Evolutionary conservation across 2,888 invertebrate species (phyloP).

Genomic region (Drosophila vallismaia): DNA sequence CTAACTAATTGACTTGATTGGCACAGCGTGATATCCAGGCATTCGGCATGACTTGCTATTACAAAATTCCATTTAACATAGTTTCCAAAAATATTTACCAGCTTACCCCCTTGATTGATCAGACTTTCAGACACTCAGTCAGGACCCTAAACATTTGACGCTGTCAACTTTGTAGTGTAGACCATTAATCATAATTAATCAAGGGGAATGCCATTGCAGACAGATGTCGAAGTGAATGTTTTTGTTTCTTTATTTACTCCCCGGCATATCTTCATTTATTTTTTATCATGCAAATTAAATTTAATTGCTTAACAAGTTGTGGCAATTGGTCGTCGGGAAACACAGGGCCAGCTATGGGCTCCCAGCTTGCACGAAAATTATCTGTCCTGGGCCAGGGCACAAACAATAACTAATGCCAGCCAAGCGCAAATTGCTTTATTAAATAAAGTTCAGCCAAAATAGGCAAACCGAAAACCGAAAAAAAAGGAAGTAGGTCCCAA

Average conservation of each 20-base stretch:
- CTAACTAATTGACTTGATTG: conserved; percentile 79
- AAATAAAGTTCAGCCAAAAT: conserved; percentile 76
- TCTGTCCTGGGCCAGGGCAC: conserved; percentile 55
- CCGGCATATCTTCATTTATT: conserved; percentile 57
- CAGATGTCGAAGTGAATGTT: conserved; percentile 11
- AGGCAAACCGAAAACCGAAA: conserved; percentile 58
- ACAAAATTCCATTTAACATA: background rate
- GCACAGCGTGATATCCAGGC: conserved; percentile 55
- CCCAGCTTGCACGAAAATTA: conserved; percentile 55
- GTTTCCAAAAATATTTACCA: conserved; percentile 7
- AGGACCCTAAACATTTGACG: conserved; percentile 1
- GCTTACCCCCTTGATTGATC: conserved; percentile 37
- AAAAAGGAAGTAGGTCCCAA: conserved; percentile 52
- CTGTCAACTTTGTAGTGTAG: conserved; percentile 45
- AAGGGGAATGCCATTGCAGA: conserved; percentile 36
- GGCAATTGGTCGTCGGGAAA: conserved; percentile 51
- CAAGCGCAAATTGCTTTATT: conserved; percentile 81
- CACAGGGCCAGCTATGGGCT: background rate
- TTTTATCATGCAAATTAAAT: conserved; percentile 78
- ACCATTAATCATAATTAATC: conserved; percentile 69
- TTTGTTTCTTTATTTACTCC: background rate
- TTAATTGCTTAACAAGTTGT: conserved; percentile 60
- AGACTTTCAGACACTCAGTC: background rate
- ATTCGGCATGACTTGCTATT: conserved; percentile 14
- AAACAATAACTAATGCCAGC: conserved; percentile 77